Evolutionary conservation across 2,113 vertebrate species (phyloP).

Genomic region (Calidris pugnax): DNA sequence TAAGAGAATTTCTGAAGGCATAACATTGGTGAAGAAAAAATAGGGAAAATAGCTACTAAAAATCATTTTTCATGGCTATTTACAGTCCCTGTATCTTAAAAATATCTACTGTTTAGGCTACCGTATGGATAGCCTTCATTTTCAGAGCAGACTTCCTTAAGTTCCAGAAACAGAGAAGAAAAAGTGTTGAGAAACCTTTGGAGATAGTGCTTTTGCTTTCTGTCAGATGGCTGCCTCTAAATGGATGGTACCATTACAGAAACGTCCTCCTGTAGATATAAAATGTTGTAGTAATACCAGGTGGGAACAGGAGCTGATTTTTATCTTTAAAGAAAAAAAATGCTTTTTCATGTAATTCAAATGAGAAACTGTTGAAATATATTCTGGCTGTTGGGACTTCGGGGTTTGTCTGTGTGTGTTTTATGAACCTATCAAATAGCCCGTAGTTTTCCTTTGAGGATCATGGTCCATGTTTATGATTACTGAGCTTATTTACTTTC

Average conservation of each 20-base stretch:
- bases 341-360: neutral
- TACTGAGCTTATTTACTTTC: conserved; percentile 4
- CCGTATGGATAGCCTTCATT: neutral
- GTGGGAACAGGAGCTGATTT: neutral
- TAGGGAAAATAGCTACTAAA: neutral
- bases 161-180: neutral
- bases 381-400: neutral
- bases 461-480: neutral
- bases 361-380: neutral
- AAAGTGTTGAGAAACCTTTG: neutral
- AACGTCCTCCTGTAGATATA: neutral
- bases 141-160: neutral
- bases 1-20: neutral
- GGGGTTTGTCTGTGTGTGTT: neutral
- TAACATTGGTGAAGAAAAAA: neutral
- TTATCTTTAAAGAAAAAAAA: neutral
- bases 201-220: neutral
- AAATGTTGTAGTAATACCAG: neutral
- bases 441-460: neutral
- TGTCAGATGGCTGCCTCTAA: neutral
- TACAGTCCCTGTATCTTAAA: neutral
- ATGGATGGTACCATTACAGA: neutral
- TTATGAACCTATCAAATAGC: neutral
- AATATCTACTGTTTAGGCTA: neutral
- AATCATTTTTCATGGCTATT: neutral